A percentile compares a stretch with the other conserved stretches of the same genome.
phyloP scores from a whole-genome alignment of 1,140 invertebrate species.

The Drosophila aff. region DNA sequence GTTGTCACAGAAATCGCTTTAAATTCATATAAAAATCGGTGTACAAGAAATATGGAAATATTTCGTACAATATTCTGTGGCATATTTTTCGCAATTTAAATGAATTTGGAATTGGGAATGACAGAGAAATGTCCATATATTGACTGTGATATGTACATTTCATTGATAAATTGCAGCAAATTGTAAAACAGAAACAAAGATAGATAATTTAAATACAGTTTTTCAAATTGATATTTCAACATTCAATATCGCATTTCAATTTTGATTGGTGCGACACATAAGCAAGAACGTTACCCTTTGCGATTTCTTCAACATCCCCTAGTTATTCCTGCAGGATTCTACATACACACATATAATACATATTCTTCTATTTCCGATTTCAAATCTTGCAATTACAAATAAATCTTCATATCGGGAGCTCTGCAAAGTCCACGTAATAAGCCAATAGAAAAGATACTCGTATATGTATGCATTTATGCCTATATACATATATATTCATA shows the following conservation, averaged over 20 bases:
- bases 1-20: background rate
- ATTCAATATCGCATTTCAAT: background rate
- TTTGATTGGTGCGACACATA: no score
- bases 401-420: background rate
- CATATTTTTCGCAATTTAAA: background rate
- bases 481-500: conserved; percentile 26
- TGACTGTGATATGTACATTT: background rate
- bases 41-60: background rate
- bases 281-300: background rate
- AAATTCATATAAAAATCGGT: background rate
- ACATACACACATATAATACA: background rate
- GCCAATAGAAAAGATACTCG: conserved; percentile 1
- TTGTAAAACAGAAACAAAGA: background rate
- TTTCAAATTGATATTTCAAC: background rate
- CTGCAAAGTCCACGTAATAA: background rate
- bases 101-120: background rate
- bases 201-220: background rate
- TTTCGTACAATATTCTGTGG: background rate
- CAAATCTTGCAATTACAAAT: background rate
- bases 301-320: background rate
- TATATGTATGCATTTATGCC: conserved; percentile 26
- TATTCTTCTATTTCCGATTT: conserved; percentile 7
- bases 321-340: background rate
- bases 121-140: background rate
- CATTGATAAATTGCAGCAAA: background rate